Evolutionary conservation across 2,888 invertebrate genomes (phyloP), one percentile per base, ranked within the genome.

Genomic region (Nezara viridula): DNA sequence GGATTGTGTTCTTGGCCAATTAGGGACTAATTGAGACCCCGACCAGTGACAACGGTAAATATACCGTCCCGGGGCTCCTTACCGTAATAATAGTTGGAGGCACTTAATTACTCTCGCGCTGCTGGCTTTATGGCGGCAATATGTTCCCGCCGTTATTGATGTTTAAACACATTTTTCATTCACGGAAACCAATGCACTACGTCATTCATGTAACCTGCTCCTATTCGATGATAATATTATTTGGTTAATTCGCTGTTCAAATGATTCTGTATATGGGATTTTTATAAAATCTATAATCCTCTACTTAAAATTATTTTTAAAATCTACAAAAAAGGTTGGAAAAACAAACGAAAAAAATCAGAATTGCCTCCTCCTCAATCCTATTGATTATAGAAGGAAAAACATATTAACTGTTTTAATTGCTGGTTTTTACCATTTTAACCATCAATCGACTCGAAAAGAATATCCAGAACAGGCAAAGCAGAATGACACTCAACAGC

Each of bases 91-190:
- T 88, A 88, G 66, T 49, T 49, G n/a, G 73, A 10, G 19, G 44
- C 14, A 73, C 44, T 66, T 40, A 86, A 55, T 86, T 86, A 86
- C 49, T n/a, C 52, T 50, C 24, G 60, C n/a, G 60, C 52, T 44
- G 73, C 52, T 60, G 66, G 88, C 73, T 88, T 88, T 88, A 88
- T 88, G 88, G 88, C 73, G 60, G 73, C 50, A 60, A 73, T 88
- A 88, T 73, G 88, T 88, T 88, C 40, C 86, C 60, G 60, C 73
- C 49, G 27, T 73, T 66, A 40, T 73, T 73, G 47, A 88, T 60
- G 37, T 21, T 73, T 88, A 47, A 47, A 19, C 40, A 27, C 66
- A 73, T 73, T 88, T 49, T 88, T 88, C 88, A 88, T 88, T 88
- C 88, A 73, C 73, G 88, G 44, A 73, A 88, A n/a, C 73, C 44